Conservation (phyloP, 1,140 invertebrate species). For the Temnothorax nylanderi region DNA sequence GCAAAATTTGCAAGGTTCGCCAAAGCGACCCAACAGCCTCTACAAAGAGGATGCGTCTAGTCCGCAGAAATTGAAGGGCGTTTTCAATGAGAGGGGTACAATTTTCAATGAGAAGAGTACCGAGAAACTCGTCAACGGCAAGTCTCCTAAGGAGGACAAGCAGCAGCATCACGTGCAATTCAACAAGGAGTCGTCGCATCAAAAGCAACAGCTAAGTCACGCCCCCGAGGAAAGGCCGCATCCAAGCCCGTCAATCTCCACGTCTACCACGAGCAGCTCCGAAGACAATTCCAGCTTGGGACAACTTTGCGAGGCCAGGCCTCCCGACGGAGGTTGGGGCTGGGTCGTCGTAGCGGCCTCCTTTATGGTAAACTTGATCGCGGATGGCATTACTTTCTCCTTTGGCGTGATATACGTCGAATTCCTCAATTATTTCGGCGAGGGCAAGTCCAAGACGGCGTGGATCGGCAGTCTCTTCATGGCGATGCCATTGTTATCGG, state of each 20-base stretch:
- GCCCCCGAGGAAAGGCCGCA: constrained; percentile 82
- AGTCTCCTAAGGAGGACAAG: constrained; percentile 81
- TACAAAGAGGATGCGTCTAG: constrained; percentile 67
- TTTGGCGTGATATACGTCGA: constrained; percentile 97
- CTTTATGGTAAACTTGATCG: constrained; percentile 96
- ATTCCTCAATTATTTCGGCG: constrained; percentile 94
- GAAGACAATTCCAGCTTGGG: constrained; percentile 88
- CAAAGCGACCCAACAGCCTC: constrained; percentile 73
- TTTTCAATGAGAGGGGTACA: constrained; percentile 62
- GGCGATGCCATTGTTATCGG: constrained; percentile 95
- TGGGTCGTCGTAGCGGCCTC: constrained; percentile 94
- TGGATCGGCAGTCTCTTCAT: constrained; percentile 96
- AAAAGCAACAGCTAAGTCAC: constrained; percentile 75
- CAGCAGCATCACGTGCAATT: constrained; percentile 88
- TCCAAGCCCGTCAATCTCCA: constrained; percentile 84
- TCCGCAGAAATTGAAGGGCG: constrained; percentile 70
- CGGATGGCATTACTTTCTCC: constrained; percentile 98
- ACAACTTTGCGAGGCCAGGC: constrained; percentile 87
- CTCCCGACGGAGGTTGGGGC: constrained; percentile 92
- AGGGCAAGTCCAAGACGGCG: constrained; percentile 94
- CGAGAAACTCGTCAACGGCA: constrained; percentile 77
- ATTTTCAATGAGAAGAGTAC: constrained; percentile 72
- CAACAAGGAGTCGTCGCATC: constrained; percentile 77
- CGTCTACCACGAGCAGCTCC: constrained; percentile 84
- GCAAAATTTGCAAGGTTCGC: constrained; percentile 58